phyloP scores from a whole-genome alignment of 2,797 vertebrate species.

The Enteromius fasciolatus region DNA sequence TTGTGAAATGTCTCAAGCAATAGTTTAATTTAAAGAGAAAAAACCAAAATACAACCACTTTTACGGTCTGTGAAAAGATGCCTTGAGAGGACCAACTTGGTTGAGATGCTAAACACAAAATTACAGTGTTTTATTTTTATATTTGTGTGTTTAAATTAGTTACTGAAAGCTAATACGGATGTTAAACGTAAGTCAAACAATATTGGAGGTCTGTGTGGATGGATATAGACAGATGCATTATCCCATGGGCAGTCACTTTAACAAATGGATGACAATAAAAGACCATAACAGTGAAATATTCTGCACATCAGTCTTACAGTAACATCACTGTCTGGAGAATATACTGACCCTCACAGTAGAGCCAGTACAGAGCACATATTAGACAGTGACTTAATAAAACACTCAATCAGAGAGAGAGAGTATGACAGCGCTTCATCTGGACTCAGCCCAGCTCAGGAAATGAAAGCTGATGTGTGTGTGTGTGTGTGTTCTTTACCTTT shows the following conservation, averaged over 20 bases:
- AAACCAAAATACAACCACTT: not conserved
- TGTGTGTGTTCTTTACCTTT: slow-evolving; percentile 21
- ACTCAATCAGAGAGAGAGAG: slow-evolving; percentile 28
- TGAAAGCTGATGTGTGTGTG: slow-evolving; percentile 73
- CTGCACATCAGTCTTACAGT: slow-evolving; percentile 78
- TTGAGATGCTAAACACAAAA: not conserved
- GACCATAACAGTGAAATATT: slow-evolving; percentile 75
- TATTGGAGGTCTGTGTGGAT: slow-evolving; percentile 15
- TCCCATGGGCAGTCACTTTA: slow-evolving; percentile 60
- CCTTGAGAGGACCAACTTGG: not conserved
- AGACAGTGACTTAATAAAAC: slow-evolving; percentile 55
- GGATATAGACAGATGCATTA: slow-evolving; percentile 51
- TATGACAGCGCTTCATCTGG: slow-evolving; percentile 52
- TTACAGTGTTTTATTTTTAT: not conserved
- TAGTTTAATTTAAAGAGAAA: not conserved
- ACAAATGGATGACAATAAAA: slow-evolving; percentile 76
- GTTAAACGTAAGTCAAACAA: not conserved
- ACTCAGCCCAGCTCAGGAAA: slow-evolving; percentile 78
- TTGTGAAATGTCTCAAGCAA: not conserved
- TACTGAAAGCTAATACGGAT: not conserved
- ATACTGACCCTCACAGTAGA: slow-evolving; percentile 25
- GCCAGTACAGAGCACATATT: slow-evolving; percentile 39
- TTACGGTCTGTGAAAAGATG: not conserved
- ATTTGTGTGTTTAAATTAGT: not conserved
- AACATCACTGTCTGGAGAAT: slow-evolving; percentile 40